phyloP scores from a whole-genome alignment of 2,888 invertebrate species.

The Ormyrus nitidulus region DNA sequence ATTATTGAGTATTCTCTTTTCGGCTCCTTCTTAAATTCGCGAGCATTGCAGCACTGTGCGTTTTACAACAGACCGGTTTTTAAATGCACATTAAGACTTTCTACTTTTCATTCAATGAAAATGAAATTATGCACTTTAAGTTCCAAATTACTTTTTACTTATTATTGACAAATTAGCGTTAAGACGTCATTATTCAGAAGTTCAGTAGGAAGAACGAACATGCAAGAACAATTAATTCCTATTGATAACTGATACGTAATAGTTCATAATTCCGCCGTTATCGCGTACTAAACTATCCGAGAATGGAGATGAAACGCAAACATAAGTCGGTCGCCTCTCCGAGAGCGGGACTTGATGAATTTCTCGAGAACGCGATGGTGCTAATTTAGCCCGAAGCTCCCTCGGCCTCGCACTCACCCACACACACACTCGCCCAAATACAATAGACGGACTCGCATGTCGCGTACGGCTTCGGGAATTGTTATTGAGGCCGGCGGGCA shows the following conservation, averaged over 20 bases:
- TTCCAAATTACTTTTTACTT: background rate
- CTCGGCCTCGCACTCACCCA: too few species aligned
- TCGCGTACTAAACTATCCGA: slow-evolving; percentile 28
- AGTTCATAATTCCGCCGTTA: slow-evolving; percentile 24
- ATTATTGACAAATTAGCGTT: too few species aligned
- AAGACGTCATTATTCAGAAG: too few species aligned
- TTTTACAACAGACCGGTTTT: too few species aligned
- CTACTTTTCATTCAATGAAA: too few species aligned
- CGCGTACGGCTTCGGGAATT: background rate
- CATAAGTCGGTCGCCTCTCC: slow-evolving; percentile 13
- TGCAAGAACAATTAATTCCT: too few species aligned
- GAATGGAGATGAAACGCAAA: slow-evolving; percentile 45
- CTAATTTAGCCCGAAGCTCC: slow-evolving; percentile 1
- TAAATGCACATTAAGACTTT: too few species aligned
- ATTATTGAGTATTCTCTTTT: too few species aligned
- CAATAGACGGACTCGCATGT: background rate
- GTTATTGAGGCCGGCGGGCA: too few species aligned
- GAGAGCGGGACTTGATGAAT: slow-evolving; percentile 19
- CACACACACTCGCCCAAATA: background rate
- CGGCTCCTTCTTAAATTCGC: too few species aligned
- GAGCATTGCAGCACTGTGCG: too few species aligned
- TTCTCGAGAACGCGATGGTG: background rate
- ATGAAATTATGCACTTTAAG: background rate
- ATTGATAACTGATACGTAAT: slow-evolving; percentile 41
- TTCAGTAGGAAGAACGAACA: too few species aligned